Evolutionary conservation across 2,797 vertebrate genomes (phyloP).

Genomic region (Urophycis tenuis): DNA sequence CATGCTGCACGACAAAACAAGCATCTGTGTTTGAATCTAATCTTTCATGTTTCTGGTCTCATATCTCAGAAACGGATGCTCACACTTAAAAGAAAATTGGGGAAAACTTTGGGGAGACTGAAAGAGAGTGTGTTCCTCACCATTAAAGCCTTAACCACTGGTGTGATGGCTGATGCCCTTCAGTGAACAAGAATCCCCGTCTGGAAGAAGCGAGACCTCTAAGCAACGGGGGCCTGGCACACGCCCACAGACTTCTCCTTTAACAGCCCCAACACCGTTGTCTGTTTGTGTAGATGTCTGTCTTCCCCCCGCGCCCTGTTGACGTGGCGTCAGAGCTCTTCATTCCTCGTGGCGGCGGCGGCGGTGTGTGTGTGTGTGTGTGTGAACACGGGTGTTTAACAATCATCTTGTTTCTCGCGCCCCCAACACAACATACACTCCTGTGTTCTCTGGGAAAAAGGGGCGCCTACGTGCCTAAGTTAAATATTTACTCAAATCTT

Average conservation of each 20-base stretch:
- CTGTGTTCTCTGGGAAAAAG: too few relatives aligned
- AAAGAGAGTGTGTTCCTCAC: background rate
- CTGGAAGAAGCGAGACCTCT: background rate
- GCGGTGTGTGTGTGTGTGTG: too few relatives aligned
- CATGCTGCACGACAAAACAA: background rate
- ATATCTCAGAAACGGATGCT: background rate
- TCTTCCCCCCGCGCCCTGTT: background rate
- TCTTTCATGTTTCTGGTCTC: background rate
- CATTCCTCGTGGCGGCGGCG: background rate
- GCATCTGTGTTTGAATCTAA: background rate
- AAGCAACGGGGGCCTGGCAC: background rate
- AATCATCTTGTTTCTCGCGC: too few relatives aligned
- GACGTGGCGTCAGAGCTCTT: background rate
- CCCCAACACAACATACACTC: too few relatives aligned
- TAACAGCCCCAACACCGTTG: background rate
- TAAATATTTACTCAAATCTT: background rate
- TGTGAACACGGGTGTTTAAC: too few relatives aligned
- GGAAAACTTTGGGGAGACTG: background rate
- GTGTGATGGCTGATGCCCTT: background rate
- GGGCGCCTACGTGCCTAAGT: background rate
- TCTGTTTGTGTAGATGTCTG: background rate
- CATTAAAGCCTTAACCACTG: background rate
- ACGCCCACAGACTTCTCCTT: background rate
- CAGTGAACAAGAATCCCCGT: background rate
- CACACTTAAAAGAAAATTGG: background rate